Base-by-base conservation (phyloP, 2,797 vertebrate genomes). In the Ctenochaetus hawaiiensis region DNA sequence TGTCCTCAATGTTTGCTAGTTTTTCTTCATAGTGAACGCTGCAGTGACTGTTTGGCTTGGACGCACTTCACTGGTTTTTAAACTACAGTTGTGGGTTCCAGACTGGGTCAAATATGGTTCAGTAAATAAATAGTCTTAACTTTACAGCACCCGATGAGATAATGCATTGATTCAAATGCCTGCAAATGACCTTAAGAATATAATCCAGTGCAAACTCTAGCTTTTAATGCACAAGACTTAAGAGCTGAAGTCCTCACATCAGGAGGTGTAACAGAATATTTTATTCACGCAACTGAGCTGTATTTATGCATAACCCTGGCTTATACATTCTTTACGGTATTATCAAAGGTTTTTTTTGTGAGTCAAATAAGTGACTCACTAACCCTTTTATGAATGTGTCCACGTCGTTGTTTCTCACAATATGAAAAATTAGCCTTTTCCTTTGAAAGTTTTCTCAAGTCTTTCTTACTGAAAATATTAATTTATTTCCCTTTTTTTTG, bases 1-100 rank as follows among this genome's bases (percentile, higher is more conserved):
- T 79, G 82, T 91, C 84, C 22, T 77, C 67, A 34, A 57, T 70
- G 75, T 88, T 85, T 78, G 80, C 65, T 80, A 20, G 56, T 78
- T 82, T 77, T 82, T 76, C 83, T 80, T 69, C 65, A 54, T 16
- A 64, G 75, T 75, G 79, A 79, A 77, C 34, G 80, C 84, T 78
- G 83, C 81, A 81, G 62, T 48, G n/a, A 74, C 83, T 87, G 85
- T 90, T 91, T 91, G 90, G 89, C 85, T 88, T 91, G 89, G 91
- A 83, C 64, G 79, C 59, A 58, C 90, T 88, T 88, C 85, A 83
- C 87, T 89, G 78, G 77, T 5, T 47, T 37, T 81, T 22, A 78
- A 80, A 82, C 82, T 89, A 57, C 86, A 89, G 89, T 86, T 89
- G 86, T 70, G 87, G 87, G 41, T 78, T 85, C 69, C 83, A 87